Evolutionary conservation across 2,888 invertebrate genomes (phyloP).

Genomic region (Euclidia mi): DNA sequence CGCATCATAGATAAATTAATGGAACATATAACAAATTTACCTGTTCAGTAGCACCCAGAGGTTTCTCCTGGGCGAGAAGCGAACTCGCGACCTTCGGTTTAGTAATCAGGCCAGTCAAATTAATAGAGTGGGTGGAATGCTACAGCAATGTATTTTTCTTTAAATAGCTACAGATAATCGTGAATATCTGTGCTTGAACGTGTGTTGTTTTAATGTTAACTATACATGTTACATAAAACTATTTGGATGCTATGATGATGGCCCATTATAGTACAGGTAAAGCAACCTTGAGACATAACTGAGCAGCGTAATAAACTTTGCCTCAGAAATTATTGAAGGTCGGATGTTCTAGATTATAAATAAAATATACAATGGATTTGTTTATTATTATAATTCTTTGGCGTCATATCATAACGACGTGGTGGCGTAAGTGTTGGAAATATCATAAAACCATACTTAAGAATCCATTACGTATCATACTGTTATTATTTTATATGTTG

Average conservation of each 20-base stretch:
- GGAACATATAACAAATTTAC: no score
- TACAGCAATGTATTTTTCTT: not conserved
- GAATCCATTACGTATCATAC: conserved; percentile 4
- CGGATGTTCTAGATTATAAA: conserved; percentile 1
- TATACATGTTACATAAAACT: conserved; percentile 21
- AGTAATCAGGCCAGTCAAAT: no score
- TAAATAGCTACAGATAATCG: conserved; percentile 11
- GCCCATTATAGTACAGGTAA: conserved; percentile 21
- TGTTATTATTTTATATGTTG: not conserved
- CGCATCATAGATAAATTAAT: no score
- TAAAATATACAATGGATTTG: conserved; percentile 2
- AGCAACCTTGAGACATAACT: conserved; percentile 6
- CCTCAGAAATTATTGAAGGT: conserved; percentile 10
- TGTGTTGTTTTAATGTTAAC: conserved; percentile 17
- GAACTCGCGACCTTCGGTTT: no score
- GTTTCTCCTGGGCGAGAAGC: no score
- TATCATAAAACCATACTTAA: conserved; percentile 13
- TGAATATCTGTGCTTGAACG: conserved; percentile 21
- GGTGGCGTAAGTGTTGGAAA: conserved; percentile 4
- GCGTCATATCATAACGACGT: not conserved
- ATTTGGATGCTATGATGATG: conserved; percentile 13
- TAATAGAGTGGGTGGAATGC: not conserved
- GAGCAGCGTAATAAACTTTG: not conserved
- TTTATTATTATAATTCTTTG: not conserved
- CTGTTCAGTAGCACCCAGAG: no score